Conservation (phyloP, 1,140 invertebrate species). For the Zaprionus tsacasi region DNA sequence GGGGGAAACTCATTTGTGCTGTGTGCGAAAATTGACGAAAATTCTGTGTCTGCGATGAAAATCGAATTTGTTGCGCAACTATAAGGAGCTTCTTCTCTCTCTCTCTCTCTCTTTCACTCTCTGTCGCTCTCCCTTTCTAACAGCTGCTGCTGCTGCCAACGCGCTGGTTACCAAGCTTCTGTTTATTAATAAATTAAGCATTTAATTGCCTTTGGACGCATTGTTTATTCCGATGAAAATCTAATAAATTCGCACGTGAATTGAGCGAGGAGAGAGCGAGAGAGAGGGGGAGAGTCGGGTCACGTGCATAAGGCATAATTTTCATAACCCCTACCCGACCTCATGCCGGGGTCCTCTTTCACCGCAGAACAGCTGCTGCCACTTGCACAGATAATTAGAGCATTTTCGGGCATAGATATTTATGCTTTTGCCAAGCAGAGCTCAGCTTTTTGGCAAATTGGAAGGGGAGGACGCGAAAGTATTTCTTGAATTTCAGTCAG, state of each 20-base stretch:
- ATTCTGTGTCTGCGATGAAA: slow-evolving; percentile 69
- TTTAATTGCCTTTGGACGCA: slow-evolving; percentile 71
- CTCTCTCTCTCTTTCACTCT: neutral
- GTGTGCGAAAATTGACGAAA: slow-evolving; percentile 66
- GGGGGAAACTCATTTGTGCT: slow-evolving; percentile 53
- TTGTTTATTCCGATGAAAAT: slow-evolving; percentile 77
- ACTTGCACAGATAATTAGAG: slow-evolving; percentile 63
- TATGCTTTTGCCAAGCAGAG: neutral
- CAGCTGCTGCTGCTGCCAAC: slow-evolving; percentile 54
- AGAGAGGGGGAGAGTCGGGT: slow-evolving; percentile 11
- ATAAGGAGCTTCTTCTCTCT: neutral
- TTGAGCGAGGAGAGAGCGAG: slow-evolving; percentile 20
- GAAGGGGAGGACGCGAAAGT: neutral
- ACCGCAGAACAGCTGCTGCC: slow-evolving; percentile 54
- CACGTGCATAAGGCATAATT: slow-evolving; percentile 74
- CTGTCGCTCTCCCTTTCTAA: neutral
- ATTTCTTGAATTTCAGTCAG: no score
- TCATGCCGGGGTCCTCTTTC: neutral
- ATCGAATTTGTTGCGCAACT: slow-evolving; percentile 68
- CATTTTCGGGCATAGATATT: neutral
- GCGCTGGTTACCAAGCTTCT: slow-evolving; percentile 23
- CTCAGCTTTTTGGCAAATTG: neutral
- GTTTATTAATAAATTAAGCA: slow-evolving; percentile 81
- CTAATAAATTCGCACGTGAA: slow-evolving; percentile 74
- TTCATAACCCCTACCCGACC: slow-evolving; percentile 11